phyloP scores from a whole-genome alignment of 1,140 invertebrate species.

The Spodoptera litura region DNA sequence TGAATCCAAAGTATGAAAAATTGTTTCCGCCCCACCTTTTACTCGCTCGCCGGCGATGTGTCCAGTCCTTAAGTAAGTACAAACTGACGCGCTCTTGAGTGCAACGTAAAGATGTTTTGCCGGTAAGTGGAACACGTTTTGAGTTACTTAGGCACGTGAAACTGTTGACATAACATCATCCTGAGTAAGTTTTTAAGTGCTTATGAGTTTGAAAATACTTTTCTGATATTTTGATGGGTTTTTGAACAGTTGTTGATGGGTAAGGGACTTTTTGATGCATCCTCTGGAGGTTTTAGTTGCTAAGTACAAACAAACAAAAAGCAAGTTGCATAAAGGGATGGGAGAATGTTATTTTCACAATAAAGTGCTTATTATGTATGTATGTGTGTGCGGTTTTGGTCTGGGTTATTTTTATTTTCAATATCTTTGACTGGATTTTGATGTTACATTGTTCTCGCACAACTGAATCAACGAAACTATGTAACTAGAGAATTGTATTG shows the following conservation, averaged over 20 bases:
- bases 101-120: slow-evolving; percentile 26
- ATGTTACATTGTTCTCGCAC: no score
- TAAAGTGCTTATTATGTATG: no score
- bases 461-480: no score
- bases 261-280: background rate
- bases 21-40: no score
- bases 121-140: slow-evolving; percentile 1
- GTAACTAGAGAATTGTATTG: no score
- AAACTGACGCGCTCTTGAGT: slow-evolving; percentile 1
- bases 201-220: background rate
- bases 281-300: background rate
- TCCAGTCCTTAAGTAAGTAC: background rate
- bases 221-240: background rate
- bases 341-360: no score
- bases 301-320: background rate
- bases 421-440: no score
- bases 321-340: no score
- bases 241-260: background rate
- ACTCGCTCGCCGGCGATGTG: background rate
- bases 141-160: slow-evolving; percentile 9
- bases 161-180: slow-evolving; percentile 2
- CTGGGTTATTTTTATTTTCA: no score
- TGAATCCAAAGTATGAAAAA: no score
- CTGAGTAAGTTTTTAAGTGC: slow-evolving; percentile 2
- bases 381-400: no score